These are phyloP conservation scores for Neoascia interrupta DNA, from an alignment of 2,888 invertebrate species.

Conservation along the genomic window DNA sequence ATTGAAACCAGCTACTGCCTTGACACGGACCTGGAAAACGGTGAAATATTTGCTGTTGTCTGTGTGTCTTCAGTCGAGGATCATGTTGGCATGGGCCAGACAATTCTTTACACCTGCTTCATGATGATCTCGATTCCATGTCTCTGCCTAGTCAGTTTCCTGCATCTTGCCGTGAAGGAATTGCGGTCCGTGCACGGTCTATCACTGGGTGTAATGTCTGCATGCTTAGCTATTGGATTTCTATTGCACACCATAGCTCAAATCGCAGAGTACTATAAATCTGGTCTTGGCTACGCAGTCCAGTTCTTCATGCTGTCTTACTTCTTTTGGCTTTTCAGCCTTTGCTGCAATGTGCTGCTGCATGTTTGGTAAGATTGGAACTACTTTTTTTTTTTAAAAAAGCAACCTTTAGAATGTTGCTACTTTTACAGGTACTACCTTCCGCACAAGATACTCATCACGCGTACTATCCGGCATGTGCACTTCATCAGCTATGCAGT, in stretches of 20 bases:
- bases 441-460: conserved; percentile 73
- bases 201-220: conserved; percentile 76
- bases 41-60: conserved; percentile 76
- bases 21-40: conserved; percentile 75
- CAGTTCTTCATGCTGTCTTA: conserved; percentile 78
- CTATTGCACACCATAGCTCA: conserved; percentile 76
- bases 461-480: conserved; percentile 69
- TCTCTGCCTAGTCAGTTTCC: conserved; percentile 74
- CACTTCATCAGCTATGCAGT: conserved; percentile 74
- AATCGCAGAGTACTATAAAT: conserved; percentile 74
- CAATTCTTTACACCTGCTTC: conserved; percentile 74
- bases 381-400: background rate
- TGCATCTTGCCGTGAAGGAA: conserved; percentile 74
- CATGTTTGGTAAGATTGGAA: conserved; percentile 76
- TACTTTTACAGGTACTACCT: conserved; percentile 73
- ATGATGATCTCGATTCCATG: conserved; percentile 78
- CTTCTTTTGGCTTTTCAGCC: conserved; percentile 77
- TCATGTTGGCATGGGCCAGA: conserved; percentile 73
- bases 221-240: conserved; percentile 77
- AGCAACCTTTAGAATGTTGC: background rate
- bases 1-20: conserved; percentile 77
- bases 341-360: conserved; percentile 77
- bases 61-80: conserved; percentile 76
- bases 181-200: conserved; percentile 77
- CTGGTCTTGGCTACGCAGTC: conserved; percentile 76